Conservation (phyloP, 2,113 vertebrate species). For the Perca schrenkii region DNA sequence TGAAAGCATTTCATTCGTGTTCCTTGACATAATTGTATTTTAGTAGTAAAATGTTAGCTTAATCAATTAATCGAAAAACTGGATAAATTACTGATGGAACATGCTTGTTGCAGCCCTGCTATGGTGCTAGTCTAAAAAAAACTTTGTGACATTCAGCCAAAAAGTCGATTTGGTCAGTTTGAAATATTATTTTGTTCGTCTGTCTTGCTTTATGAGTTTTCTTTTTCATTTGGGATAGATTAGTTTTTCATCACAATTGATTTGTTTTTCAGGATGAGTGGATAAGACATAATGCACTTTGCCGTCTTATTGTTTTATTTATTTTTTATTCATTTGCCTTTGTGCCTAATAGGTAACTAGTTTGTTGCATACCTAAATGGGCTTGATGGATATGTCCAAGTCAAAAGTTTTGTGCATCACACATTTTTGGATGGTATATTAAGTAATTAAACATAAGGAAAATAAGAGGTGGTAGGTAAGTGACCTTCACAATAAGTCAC, state of each 20-base stretch:
- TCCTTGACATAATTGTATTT: not conserved
- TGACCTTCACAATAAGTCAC: too few relatives aligned
- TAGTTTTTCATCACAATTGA: not conserved
- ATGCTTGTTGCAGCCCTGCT: not conserved
- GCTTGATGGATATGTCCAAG: not conserved
- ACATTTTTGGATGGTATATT: not conserved
- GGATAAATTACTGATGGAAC: not conserved
- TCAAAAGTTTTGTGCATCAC: not conserved
- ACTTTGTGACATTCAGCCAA: not conserved
- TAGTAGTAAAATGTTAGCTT: not conserved
- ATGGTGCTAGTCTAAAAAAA: not conserved
- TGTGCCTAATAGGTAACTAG: not conserved
- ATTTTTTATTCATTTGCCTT: not conserved
- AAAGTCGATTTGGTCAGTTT: slow-evolving; percentile 5
- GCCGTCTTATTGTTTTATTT: not conserved
- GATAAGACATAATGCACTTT: not conserved
- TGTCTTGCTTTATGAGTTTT: not conserved
- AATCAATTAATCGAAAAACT: not conserved
- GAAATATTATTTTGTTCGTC: slow-evolving; percentile 14
- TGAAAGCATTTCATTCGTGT: not conserved
- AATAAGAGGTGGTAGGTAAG: not conserved
- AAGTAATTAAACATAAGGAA: not conserved
- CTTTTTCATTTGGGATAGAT: slow-evolving; percentile 2
- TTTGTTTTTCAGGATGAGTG: not conserved
- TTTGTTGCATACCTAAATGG: not conserved